A percentile compares a stretch with the other conserved stretches of the same genome.
Conservation (phyloP, 1,140 invertebrate species). For the Aricia agestis region DNA sequence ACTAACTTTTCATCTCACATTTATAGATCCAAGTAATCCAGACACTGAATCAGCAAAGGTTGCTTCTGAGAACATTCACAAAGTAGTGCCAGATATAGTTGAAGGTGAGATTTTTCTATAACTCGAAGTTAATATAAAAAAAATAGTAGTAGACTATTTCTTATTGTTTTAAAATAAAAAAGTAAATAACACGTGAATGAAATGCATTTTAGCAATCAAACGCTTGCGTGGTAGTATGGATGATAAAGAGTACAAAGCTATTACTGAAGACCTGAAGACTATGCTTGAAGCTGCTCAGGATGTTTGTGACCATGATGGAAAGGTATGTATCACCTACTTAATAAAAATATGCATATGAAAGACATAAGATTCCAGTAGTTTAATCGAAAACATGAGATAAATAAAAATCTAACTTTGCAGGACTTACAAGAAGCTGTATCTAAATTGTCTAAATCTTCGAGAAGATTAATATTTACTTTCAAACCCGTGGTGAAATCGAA, state of each 20-base stretch:
- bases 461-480: conserved; percentile 30
- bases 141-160: too few relatives aligned
- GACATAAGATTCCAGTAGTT: background rate
- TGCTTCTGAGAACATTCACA: conserved; percentile 31
- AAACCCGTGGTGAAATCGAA: conserved; percentile 25
- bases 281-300: conserved; percentile 25
- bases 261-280: conserved; percentile 23
- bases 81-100: conserved; percentile 38
- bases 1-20: background rate
- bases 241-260: conserved; percentile 20
- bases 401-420: conserved; percentile 19
- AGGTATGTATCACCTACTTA: background rate
- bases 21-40: conserved; percentile 34
- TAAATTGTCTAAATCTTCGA: conserved; percentile 30
- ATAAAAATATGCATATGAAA: background rate
- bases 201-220: conserved; percentile 22
- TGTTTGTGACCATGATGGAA: conserved; percentile 28
- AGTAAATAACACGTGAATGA: too few relatives aligned
- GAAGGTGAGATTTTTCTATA: conserved; percentile 30
- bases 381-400: too few relatives aligned
- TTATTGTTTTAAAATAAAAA: too few relatives aligned
- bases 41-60: conserved; percentile 34
- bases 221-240: conserved; percentile 17
- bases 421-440: conserved; percentile 27
- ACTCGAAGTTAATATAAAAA: too few relatives aligned